Evolutionary conservation across 2,113 vertebrate genomes (phyloP), one percentile per base, ranked within the genome.

Genomic region (Prunella fulvescens): DNA sequence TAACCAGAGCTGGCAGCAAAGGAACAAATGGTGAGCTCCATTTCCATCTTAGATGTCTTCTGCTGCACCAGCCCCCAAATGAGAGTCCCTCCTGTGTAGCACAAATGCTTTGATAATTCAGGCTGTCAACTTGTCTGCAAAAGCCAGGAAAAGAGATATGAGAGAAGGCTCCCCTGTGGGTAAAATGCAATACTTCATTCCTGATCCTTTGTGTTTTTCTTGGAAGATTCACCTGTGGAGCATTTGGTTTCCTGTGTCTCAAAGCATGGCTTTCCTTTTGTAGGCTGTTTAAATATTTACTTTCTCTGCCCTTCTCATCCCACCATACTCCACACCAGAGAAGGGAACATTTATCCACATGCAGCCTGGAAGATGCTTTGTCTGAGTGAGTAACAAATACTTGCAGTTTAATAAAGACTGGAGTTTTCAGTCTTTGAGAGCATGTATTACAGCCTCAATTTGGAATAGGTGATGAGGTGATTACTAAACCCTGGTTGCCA

Each of bases 401-500:
- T 62, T 78, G 69, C 60, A 11, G 65, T 88, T 89, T 84, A 87
- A 88, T 69, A 61, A 31, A 76, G 89, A 76, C 42, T 8, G 69
- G 69, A 81, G 92, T 90, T 91, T 73, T 91, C 77, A 28, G 72
- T 72, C 86, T 91, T 79, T 40, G 61, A 61, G 81, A 95, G 53
- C 78, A 40, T 45, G 73, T 67, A 45, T 91, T 93, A 92, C 70
- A 78, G 70, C 65, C 53, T 93, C 92, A 81, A 3, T 92, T 85
- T 89, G 89, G 89, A 96, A 91, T 74, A 74, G 92, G 85, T 90
- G 82, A 94, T 90, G 94, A 94, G 88, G 88, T 92, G 94, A 86
- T 94, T 90, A 92, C 90, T 90, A 67, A 93, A 86, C 66, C 80
- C 80, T 79, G 65, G 93, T 96, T 96, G 95, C 93, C 90, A 95